Conservation (phyloP, 2,888 invertebrate species). For the Philonicus albiceps region DNA sequence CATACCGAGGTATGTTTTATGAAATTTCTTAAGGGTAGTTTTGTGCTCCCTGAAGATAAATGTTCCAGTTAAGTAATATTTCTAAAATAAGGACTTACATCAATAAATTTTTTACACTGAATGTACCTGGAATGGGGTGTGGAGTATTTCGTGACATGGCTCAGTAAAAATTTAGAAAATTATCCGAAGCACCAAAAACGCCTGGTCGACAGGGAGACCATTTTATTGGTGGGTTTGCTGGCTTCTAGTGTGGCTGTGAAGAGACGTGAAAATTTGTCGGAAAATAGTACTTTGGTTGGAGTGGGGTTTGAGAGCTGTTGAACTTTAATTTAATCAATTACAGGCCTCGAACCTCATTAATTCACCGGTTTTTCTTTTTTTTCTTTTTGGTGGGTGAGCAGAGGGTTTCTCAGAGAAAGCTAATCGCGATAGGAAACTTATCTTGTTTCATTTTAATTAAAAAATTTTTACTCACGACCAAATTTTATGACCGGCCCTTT, state of each 20-base stretch:
- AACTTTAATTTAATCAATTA: slow-evolving; percentile 27
- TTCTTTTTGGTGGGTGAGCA: neutral
- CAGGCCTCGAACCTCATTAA: neutral
- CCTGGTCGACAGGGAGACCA: neutral
- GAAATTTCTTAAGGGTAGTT: too few species aligned
- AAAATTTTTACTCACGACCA: neutral
- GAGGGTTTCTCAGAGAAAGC: neutral
- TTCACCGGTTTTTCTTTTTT: neutral
- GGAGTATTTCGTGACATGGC: slow-evolving; percentile 3
- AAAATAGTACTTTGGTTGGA: neutral
- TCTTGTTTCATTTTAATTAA: neutral
- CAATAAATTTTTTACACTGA: neutral
- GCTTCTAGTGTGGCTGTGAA: neutral
- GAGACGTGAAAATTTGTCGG: neutral
- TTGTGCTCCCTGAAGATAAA: too few species aligned
- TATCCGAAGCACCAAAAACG: slow-evolving; percentile 18
- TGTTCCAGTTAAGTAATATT: too few species aligned
- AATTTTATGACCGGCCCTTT: neutral
- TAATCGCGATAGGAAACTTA: neutral
- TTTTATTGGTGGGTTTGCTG: neutral
- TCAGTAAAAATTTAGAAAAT: slow-evolving; percentile 13
- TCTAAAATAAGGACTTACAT: too few species aligned
- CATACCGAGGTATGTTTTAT: too few species aligned
- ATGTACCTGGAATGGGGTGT: neutral
- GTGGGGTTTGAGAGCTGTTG: neutral